Percentiles rank a stretch among this genome's conserved stretches.
These are phyloP conservation scores for Callionymus lyra DNA, from an alignment of 2,113 vertebrate genomes.

Conservation along the genomic window DNA sequence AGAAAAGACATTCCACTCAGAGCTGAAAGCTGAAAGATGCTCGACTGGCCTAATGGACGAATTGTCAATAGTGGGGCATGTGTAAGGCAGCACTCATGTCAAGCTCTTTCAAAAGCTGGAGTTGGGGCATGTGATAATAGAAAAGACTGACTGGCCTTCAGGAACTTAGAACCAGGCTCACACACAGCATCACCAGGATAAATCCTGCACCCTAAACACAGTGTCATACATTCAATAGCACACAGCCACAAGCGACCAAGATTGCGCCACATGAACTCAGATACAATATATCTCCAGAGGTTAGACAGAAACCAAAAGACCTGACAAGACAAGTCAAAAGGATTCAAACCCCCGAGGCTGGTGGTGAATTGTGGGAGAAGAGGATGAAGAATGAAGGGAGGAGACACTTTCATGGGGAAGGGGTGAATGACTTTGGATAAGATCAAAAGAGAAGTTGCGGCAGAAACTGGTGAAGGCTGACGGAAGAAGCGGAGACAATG, in stretches of 20 bases:
- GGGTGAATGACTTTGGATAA: constrained; percentile 27
- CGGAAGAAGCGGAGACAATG: constrained; percentile 12
- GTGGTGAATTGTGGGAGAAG: constrained; percentile 27
- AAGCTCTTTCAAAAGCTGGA: constrained; percentile 22
- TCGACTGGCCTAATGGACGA: constrained; percentile 13
- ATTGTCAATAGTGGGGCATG: constrained; percentile 13
- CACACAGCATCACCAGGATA: constrained; percentile 7
- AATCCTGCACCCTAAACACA: constrained; percentile 10
- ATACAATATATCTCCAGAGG: constrained; percentile 38
- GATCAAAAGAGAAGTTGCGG: constrained; percentile 26
- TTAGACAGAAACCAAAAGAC: constrained; percentile 48
- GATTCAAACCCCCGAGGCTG: constrained; percentile 39
- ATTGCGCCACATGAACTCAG: constrained; percentile 33
- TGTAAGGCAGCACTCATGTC: constrained; percentile 6
- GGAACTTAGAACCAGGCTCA: constrained; percentile 21
- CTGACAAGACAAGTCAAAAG: constrained; percentile 58
- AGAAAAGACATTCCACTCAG: too few relatives aligned
- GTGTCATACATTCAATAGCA: constrained; percentile 21
- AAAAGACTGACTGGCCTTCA: constrained; percentile 30
- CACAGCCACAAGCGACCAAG: constrained; percentile 19
- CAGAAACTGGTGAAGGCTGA: constrained; percentile 17
- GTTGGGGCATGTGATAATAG: constrained; percentile 18
- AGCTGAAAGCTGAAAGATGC: too few relatives aligned
- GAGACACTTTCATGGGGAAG: constrained; percentile 27
- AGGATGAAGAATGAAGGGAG: constrained; percentile 30